Percentiles rank a stretch among this genome's conserved stretches.
These are phyloP conservation scores for Apis dorsata DNA, from an alignment of 1,140 invertebrate genomes.

Conservation along the genomic window DNA sequence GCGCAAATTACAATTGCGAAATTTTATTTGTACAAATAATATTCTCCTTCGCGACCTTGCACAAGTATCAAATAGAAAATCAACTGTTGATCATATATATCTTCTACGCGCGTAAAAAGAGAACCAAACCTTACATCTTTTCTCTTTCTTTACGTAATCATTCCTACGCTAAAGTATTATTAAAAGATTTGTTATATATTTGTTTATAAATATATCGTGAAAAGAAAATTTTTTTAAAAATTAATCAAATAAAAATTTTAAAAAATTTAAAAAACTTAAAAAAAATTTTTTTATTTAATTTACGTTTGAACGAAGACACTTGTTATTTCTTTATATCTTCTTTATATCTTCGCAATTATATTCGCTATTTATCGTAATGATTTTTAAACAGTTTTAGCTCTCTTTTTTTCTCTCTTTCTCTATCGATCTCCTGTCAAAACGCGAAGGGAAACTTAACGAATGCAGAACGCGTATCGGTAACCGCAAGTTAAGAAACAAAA, in stretches of 20 bases:
- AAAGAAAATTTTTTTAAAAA: too few relatives aligned
- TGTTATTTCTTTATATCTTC: neutral
- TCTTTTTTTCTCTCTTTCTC: neutral
- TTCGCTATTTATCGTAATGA: neutral
- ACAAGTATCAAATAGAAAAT: neutral
- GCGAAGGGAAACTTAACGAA: neutral
- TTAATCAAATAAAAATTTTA: too few relatives aligned
- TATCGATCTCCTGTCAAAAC: neutral
- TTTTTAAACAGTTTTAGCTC: neutral
- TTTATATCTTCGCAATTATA: neutral
- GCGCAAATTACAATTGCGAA: conserved; percentile 19
- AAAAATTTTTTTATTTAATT: neutral
- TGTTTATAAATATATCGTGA: too few relatives aligned
- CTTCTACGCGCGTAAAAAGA: neutral
- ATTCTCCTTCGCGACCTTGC: neutral
- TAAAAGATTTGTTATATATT: too few relatives aligned
- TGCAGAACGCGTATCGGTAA: neutral
- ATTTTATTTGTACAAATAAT: neutral
- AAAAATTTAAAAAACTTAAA: too few relatives aligned
- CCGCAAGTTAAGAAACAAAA: conserved; percentile 19
- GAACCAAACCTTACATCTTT: too few relatives aligned
- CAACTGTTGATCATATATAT: neutral
- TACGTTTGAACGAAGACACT: neutral
- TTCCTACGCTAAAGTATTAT: too few relatives aligned
- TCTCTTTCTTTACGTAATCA: neutral